Evolutionary conservation across 2,888 invertebrate species (phyloP).

Genomic region (Julus scandinavius): DNA sequence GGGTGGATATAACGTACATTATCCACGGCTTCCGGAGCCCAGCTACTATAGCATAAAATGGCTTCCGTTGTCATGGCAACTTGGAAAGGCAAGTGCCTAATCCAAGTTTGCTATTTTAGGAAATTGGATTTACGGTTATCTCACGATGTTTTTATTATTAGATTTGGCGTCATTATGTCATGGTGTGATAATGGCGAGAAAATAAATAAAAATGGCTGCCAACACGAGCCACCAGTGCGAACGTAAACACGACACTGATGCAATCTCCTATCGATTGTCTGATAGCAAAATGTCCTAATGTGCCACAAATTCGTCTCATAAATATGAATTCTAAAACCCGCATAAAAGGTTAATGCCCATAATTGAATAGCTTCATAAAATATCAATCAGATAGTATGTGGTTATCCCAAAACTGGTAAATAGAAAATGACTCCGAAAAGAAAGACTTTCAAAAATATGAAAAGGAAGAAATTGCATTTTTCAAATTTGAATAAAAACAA

Average conservation of each 20-base stretch:
- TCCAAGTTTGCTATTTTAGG: conserved; percentile 4
- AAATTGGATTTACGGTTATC: conserved; percentile 27
- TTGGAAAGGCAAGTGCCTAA: background rate
- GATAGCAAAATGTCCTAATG: background rate
- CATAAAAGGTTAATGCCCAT: too few species aligned
- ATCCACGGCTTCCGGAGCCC: background rate
- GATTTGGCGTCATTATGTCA: background rate
- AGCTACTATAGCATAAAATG: background rate
- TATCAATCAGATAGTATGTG: too few species aligned
- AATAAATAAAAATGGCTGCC: background rate
- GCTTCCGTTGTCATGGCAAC: background rate
- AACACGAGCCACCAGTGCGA: background rate
- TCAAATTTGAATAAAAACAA: too few species aligned
- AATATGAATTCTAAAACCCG: background rate
- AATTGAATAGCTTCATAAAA: too few species aligned
- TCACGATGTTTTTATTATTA: background rate
- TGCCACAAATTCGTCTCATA: background rate
- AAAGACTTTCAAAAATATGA: too few species aligned
- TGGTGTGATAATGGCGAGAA: background rate
- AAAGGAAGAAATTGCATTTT: too few species aligned
- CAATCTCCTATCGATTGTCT: background rate
- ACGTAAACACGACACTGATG: background rate
- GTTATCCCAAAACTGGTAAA: too few species aligned
- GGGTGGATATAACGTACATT: background rate
- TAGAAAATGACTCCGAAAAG: too few species aligned